Evolutionary conservation across 2,888 invertebrate genomes (phyloP).

Genomic region (Pristionchus japonicus): DNA sequence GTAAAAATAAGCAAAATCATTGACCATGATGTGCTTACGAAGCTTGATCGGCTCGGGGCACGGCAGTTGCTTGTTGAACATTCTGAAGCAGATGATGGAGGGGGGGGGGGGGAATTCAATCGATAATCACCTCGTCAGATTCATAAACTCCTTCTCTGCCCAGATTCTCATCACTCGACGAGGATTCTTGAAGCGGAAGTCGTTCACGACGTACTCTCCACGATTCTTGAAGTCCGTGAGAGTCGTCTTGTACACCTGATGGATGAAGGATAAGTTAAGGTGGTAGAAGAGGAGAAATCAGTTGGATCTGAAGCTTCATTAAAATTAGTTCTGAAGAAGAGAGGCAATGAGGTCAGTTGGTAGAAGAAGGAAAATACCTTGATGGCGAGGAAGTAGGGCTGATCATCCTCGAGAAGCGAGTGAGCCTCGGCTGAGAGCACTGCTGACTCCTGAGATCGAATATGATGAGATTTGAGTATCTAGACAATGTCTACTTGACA

Average conservation of each 20-base stretch:
- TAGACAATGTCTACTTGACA: too few relatives aligned
- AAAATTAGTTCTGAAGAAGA: too few relatives aligned
- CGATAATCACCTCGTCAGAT: constrained; percentile 79
- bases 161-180: constrained; percentile 80
- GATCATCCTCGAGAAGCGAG: not conserved
- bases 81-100: constrained; percentile 48
- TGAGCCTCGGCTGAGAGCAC: constrained; percentile 63
- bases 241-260: constrained; percentile 81
- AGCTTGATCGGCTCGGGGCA: constrained; percentile 79
- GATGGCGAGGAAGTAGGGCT: constrained; percentile 58
- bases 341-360: too few relatives aligned
- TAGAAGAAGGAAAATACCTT: constrained; percentile 54
- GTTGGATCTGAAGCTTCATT: not conserved
- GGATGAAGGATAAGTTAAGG: constrained; percentile 70
- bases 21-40: constrained; percentile 77
- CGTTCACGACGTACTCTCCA: constrained; percentile 80
- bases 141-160: constrained; percentile 81
- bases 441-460: constrained; percentile 73
- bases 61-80: constrained; percentile 74
- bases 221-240: constrained; percentile 80
- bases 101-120: not conserved
- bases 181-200: constrained; percentile 80
- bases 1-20: not conserved
- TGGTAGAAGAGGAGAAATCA: constrained; percentile 63
- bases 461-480: constrained; percentile 59